Evolutionary conservation across 2,113 vertebrate species (phyloP), one percentile per base, ranked within the genome.

Genomic region (Rana temporaria): DNA sequence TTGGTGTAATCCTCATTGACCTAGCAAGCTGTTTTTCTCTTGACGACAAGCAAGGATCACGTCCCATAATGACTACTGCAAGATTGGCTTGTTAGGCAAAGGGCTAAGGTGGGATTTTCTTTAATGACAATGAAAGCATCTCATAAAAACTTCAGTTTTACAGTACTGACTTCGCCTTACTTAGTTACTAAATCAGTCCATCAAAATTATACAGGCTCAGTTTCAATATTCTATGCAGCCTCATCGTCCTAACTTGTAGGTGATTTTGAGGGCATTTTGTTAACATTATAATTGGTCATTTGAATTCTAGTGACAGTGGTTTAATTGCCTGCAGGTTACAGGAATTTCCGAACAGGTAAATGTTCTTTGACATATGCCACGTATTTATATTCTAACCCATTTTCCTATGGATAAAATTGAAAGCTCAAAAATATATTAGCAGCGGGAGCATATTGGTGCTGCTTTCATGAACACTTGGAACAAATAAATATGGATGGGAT

Each of bases 201-300:
- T 93, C 90, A 94, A 92, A 92, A 94, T 91, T 90, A 85, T 89
- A 90, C 89, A 89, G 56, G 85, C 88, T 90, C 87, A 92, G 89
- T 87, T 85, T 75, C 89, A 91, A 84, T 86, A 88, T 93, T 93
- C 90, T 11, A 84, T 88, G 88, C 91, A 90, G 90, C 89, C 92
- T 92, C 89, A 89, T 88, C 91, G 89, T 89, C 87, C 90, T 82
- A 91, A 88, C 91, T 89, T 87, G 88, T 90, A 92, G 91, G 90
- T 91, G 90, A 92, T 91, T 92, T 92, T 88, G 88, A 91, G 92
- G 92, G 91, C 92, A 89, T 92, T 94, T 90, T 87, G 87, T 93
- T 94, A 94, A 93, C 92, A 93, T 91, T 94, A 93, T 94, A 93
- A 94, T 92, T 93, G 92, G 90, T 88, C 70, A 15, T 90, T 90